phyloP scores from a whole-genome alignment of 2,113 vertebrate species.

The Taxidea taxus region DNA sequence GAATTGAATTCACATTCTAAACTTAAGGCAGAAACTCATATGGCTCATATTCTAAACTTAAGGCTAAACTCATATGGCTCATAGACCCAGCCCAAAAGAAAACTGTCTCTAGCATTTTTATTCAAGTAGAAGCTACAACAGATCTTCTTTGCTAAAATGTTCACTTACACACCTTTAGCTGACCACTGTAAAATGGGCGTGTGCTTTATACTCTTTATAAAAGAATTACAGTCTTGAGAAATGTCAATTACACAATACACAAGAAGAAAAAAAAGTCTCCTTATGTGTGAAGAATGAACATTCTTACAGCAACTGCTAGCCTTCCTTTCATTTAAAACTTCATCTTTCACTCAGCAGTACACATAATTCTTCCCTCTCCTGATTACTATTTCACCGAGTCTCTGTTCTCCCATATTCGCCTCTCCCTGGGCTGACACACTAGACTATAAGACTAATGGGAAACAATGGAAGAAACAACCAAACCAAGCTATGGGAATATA shows the following conservation, averaged over 20 bases:
- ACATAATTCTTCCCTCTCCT: neutral
- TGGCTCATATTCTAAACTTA: constrained; percentile 1
- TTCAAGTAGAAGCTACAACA: neutral
- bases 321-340: neutral
- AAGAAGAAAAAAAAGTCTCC: neutral
- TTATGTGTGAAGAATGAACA: neutral
- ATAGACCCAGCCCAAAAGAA: neutral
- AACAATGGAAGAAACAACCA: neutral
- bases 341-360: neutral
- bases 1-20: constrained; percentile 17
- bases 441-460: neutral
- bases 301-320: neutral
- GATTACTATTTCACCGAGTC: neutral
- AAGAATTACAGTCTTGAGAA: neutral
- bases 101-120: neutral
- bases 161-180: neutral
- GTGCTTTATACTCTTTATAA: neutral
- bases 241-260: neutral
- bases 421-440: neutral
- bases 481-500: neutral
- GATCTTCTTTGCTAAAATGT: neutral
- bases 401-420: neutral
- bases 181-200: neutral
- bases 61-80: neutral
- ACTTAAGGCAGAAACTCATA: neutral